phyloP scores from a whole-genome alignment of 92 coral and sea anemone species.

The Paramuricea clavata region DNA sequence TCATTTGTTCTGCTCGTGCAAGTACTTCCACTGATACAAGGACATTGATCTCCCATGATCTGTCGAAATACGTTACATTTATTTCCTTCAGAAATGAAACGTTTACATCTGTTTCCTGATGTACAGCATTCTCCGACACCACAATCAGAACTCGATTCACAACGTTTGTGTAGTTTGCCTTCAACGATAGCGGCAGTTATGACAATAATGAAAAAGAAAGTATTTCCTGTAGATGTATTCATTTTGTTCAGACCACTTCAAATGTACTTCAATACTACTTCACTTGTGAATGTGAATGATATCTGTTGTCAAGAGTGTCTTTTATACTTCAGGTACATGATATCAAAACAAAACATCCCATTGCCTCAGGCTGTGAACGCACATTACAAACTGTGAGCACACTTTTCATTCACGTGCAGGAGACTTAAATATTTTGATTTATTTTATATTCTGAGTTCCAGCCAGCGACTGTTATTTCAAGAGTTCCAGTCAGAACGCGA shows the following conservation, averaged over 20 bases:
- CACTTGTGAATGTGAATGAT: conserved; percentile 7
- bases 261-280: not conserved
- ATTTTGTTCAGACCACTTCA: conserved; percentile 10
- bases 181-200: conserved; percentile 11
- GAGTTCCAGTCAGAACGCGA: not conserved
- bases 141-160: conserved; percentile 38
- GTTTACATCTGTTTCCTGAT: conserved; percentile 16
- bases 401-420: not conserved
- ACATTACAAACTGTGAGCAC: not conserved
- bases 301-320: not conserved
- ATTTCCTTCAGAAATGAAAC: conserved; percentile 36
- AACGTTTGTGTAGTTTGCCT: conserved; percentile 31
- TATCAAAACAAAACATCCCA: not conserved
- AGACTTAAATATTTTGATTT: not conserved
- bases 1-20: not conserved
- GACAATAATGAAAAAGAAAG: not conserved
- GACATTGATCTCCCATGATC: conserved; percentile 39
- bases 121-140: conserved; percentile 41
- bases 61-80: conserved; percentile 20
- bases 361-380: not conserved
- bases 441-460: not conserved
- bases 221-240: not conserved
- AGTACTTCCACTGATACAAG: conserved; percentile 28
- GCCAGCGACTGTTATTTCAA: too few species aligned
- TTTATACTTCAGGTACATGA: conserved; percentile 2